Evolutionary conservation across 2,113 vertebrate genomes (phyloP).

Genomic region (Nesogale talazaci): DNA sequence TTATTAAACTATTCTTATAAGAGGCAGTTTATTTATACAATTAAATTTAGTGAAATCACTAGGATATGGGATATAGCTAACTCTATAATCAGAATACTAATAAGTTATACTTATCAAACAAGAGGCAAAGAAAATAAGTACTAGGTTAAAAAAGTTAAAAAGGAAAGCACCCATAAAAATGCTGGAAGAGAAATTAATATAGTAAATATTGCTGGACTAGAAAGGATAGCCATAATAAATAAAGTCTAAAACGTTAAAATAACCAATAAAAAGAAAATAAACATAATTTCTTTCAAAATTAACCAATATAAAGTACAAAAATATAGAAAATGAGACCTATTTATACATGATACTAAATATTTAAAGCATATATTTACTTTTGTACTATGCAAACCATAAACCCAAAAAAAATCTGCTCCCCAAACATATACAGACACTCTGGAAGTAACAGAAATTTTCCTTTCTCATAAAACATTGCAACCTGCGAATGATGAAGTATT

Average conservation of each 20-base stretch:
- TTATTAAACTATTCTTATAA: neutral
- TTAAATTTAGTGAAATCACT: slow-evolving; percentile 35
- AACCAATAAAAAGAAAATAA: neutral
- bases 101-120: neutral
- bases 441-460: neutral
- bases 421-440: slow-evolving; percentile 1
- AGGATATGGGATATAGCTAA: neutral
- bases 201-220: neutral
- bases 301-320: neutral
- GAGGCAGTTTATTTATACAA: slow-evolving; percentile 7
- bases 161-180: neutral
- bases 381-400: neutral
- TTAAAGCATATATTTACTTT: neutral
- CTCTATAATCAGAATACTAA: slow-evolving; percentile 41
- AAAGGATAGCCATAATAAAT: neutral
- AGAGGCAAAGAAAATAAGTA: no score
- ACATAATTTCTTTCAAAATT: neutral
- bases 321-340: neutral
- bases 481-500: neutral
- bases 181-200: neutral
- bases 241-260: slow-evolving; percentile 13
- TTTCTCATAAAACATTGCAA: fast-evolving
- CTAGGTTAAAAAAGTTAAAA: neutral
- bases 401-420: neutral
- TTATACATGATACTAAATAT: neutral